Evolutionary conservation across 1,140 invertebrate genomes (phyloP).

Genomic region (Drosophila aff.): DNA sequence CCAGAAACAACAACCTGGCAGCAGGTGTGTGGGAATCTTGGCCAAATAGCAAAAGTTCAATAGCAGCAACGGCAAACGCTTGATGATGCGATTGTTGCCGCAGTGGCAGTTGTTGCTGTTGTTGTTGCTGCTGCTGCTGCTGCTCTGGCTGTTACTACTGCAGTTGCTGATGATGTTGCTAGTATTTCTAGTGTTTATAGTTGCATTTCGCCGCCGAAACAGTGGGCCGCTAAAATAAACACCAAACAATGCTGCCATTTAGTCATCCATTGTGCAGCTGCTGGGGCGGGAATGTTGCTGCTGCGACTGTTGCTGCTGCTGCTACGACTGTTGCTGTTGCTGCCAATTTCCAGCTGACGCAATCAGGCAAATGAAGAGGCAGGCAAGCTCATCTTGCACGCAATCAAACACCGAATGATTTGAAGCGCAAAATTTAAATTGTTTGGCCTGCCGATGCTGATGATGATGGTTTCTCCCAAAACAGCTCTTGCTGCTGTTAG

Average conservation of each 20-base stretch:
- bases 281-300: constrained; percentile 35
- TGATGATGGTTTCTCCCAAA: constrained; percentile 33
- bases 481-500: not conserved
- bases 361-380: constrained; percentile 48
- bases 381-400: constrained; percentile 45
- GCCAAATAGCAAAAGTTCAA: constrained; percentile 81
- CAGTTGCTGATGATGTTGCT: constrained; percentile 14
- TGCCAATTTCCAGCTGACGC: constrained; percentile 55
- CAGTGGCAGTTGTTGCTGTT: not conserved
- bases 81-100: constrained; percentile 39
- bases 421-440: constrained; percentile 69
- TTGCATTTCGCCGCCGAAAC: constrained; percentile 42
- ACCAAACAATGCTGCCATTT: constrained; percentile 39
- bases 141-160: not conserved
- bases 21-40: constrained; percentile 78
- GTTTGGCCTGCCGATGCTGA: constrained; percentile 20
- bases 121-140: not conserved
- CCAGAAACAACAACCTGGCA: constrained; percentile 10
- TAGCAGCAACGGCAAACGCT: constrained; percentile 66
- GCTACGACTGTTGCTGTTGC: not conserved
- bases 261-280: constrained; percentile 38
- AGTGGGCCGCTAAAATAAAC: constrained; percentile 37
- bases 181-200: constrained; percentile 20
- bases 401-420: constrained; percentile 58
- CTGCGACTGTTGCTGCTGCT: constrained; percentile 10